Conservation (phyloP, 2,113 vertebrate species). For the Thalassoma bifasciatum region DNA sequence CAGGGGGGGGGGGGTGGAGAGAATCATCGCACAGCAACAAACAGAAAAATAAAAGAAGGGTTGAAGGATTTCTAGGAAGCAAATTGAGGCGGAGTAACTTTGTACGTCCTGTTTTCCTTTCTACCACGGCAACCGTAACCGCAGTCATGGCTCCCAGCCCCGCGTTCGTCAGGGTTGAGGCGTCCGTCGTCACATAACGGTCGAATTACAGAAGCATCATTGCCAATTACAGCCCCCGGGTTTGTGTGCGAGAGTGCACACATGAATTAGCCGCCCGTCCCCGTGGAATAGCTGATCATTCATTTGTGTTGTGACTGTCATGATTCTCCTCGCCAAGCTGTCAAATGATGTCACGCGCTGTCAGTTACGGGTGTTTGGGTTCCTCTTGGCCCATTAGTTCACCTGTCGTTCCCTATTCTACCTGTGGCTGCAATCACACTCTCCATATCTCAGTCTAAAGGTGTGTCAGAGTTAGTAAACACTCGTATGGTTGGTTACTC, state of each 20-base stretch:
- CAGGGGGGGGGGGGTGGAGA: constrained; percentile 54
- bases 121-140: constrained; percentile 11
- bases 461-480: constrained; percentile 10
- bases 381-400: constrained; percentile 37
- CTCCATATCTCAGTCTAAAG: no score
- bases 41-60: constrained; percentile 45
- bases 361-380: constrained; percentile 54
- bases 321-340: constrained; percentile 23
- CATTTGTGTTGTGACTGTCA: constrained; percentile 40
- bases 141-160: no score
- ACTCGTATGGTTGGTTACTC: constrained; percentile 10
- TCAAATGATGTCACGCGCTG: constrained; percentile 40
- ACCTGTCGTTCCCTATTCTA: constrained; percentile 9
- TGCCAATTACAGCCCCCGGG: constrained; percentile 22
- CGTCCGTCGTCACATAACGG: constrained; percentile 32
- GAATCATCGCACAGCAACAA: constrained; percentile 56
- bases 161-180: constrained; percentile 25
- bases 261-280: constrained; percentile 27
- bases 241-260: constrained; percentile 1
- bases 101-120: constrained; percentile 61
- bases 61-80: constrained; percentile 21
- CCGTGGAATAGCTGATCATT: constrained; percentile 37
- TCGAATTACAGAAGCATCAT: constrained; percentile 42
- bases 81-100: constrained; percentile 57
- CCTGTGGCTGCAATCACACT: constrained; percentile 16